Conservation (phyloP, 2,113 vertebrate genomes). For the Hymenochirus boettgeri region DNA sequence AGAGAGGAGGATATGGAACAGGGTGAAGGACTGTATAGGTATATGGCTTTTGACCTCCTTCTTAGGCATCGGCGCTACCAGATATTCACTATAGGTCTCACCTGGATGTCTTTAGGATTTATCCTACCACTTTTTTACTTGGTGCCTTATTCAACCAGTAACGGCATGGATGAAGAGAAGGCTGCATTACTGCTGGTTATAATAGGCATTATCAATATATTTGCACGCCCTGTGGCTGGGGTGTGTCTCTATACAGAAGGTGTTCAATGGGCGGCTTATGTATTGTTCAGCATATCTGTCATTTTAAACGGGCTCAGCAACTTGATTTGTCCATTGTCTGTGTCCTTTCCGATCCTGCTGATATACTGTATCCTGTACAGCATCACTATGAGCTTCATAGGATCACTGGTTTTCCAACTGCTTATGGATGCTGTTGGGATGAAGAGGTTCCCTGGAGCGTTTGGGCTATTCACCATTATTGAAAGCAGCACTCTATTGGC, state of each 20-base stretch:
- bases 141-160: slow-evolving; percentile 76
- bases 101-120: slow-evolving; percentile 83
- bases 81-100: slow-evolving; percentile 68
- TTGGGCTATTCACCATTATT: slow-evolving; percentile 83
- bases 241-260: slow-evolving; percentile 63
- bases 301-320: slow-evolving; percentile 84
- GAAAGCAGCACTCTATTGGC: slow-evolving; percentile 78
- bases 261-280: slow-evolving; percentile 69
- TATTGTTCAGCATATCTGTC: slow-evolving; percentile 67
- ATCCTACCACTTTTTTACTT: slow-evolving; percentile 78
- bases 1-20: slow-evolving; percentile 13
- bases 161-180: slow-evolving; percentile 61
- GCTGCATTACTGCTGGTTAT: slow-evolving; percentile 81
- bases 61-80: slow-evolving; percentile 70
- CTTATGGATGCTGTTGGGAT: slow-evolving; percentile 90
- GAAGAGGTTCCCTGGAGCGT: slow-evolving; percentile 80
- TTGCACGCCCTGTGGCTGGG: slow-evolving; percentile 73
- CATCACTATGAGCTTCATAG: slow-evolving; percentile 79
- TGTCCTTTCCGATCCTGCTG: slow-evolving; percentile 66
- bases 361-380: slow-evolving; percentile 71
- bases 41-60: slow-evolving; percentile 88
- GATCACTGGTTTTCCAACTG: slow-evolving; percentile 82
- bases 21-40: slow-evolving; percentile 52
- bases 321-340: slow-evolving; percentile 69
- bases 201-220: slow-evolving; percentile 81